A percentile compares a stretch with the other conserved stretches of the same genome.
These are phyloP conservation scores for Tiphia femorata DNA, from an alignment of 2,888 invertebrate species.

Conservation along the genomic window DNA sequence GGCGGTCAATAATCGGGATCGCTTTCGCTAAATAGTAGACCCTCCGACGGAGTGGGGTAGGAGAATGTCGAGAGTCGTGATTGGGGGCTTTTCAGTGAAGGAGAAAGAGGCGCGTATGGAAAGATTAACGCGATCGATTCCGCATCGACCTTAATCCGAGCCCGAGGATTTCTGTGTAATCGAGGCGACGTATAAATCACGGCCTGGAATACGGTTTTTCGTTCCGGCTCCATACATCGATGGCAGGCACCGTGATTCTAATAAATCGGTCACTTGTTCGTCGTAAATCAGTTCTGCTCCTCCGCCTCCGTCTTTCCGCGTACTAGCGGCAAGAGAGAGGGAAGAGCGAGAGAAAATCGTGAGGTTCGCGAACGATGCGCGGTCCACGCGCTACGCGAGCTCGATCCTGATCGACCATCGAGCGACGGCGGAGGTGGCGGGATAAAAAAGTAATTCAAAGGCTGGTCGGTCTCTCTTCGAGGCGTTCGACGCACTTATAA, in stretches of 20 bases:
- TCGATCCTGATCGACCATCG: too few species aligned
- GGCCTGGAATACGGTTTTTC: slow-evolving; percentile 32
- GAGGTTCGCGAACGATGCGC: too few species aligned
- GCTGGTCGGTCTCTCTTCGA: background rate
- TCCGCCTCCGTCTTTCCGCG: slow-evolving; percentile 4
- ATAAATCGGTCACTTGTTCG: slow-evolving; percentile 50
- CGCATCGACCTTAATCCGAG: slow-evolving; percentile 37
- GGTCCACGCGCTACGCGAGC: too few species aligned
- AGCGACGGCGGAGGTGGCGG: too few species aligned
- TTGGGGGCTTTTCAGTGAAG: too few species aligned
- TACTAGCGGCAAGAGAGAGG: background rate
- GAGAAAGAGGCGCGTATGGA: too few species aligned
- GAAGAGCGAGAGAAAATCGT: slow-evolving; percentile 8
- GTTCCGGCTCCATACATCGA: slow-evolving; percentile 26
- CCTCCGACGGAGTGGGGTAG: too few species aligned
- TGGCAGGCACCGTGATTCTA: slow-evolving; percentile 51
- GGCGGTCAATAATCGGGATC: too few species aligned
- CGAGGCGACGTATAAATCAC: slow-evolving; percentile 41
- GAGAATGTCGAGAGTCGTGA: too few species aligned
- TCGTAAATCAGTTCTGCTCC: slow-evolving; percentile 36
- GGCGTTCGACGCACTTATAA: background rate
- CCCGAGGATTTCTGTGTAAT: slow-evolving; percentile 19
- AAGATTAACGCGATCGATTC: too few species aligned
- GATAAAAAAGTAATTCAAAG: too few species aligned
- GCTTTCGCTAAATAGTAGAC: too few species aligned